These are phyloP conservation scores for Zaprionus taronus DNA, from an alignment of 1,140 invertebrate genomes.

Conservation along the genomic window DNA sequence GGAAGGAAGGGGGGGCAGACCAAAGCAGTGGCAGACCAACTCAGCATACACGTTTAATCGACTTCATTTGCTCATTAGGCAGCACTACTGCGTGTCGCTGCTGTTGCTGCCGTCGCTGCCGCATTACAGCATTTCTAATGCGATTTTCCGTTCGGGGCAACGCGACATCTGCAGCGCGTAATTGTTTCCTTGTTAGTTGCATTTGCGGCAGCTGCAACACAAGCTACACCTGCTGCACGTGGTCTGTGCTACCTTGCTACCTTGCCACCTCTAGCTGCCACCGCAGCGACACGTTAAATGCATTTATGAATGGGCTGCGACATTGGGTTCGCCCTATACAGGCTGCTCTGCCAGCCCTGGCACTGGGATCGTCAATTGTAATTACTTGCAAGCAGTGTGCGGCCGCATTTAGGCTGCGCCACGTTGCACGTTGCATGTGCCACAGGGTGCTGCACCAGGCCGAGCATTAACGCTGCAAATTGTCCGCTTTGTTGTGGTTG, in stretches of 20 bases:
- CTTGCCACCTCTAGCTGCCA: slow-evolving; percentile 7
- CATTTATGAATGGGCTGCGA: slow-evolving; percentile 66
- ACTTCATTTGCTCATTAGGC: slow-evolving; percentile 82
- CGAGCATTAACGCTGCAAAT: slow-evolving; percentile 79
- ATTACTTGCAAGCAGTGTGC: slow-evolving; percentile 72
- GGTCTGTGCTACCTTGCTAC: slow-evolving; percentile 10
- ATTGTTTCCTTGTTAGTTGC: slow-evolving; percentile 81
- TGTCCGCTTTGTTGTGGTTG: slow-evolving; percentile 77
- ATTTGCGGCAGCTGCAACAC: slow-evolving; percentile 45
- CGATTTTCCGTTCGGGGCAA: slow-evolving; percentile 46
- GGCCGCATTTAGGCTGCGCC: slow-evolving; percentile 49
- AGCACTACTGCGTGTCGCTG: slow-evolving; percentile 58
- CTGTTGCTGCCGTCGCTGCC: slow-evolving; percentile 20
- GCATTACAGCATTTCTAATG: slow-evolving; percentile 56
- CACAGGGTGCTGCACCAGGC: slow-evolving; percentile 39
- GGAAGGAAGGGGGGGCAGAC: background rate
- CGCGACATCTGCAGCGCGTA: slow-evolving; percentile 64
- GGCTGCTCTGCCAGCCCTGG: background rate
- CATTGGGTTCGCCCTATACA: background rate
- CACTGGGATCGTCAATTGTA: slow-evolving; percentile 70
- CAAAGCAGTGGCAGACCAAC: background rate
- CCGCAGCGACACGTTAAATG: slow-evolving; percentile 65
- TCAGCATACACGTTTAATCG: slow-evolving; percentile 68
- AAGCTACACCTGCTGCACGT: slow-evolving; percentile 31
- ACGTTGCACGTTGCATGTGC: slow-evolving; percentile 61